These are phyloP conservation scores for Hemithea aestivaria DNA, from an alignment of 2,888 invertebrate species.

Conservation along the genomic window DNA sequence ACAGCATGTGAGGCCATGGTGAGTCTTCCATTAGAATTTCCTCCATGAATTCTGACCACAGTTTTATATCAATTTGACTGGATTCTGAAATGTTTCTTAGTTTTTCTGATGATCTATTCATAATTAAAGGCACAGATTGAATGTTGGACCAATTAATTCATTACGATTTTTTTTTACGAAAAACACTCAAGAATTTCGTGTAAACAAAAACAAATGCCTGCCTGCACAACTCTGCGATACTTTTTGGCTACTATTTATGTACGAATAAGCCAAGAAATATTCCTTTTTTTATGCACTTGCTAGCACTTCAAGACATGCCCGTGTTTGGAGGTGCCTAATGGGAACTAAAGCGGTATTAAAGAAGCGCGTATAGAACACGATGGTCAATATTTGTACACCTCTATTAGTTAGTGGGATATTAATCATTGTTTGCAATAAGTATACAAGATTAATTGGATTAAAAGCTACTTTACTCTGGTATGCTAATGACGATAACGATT, in stretches of 20 bases:
- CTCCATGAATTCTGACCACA: slow-evolving; percentile 40
- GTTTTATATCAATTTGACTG: slow-evolving; percentile 13
- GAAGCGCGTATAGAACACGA: neutral
- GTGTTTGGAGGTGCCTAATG: neutral
- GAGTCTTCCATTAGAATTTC: slow-evolving; percentile 30
- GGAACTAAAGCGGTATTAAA: slow-evolving; percentile 1
- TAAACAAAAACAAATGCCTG: too few relatives aligned
- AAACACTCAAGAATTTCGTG: too few relatives aligned
- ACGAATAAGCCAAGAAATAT: too few relatives aligned
- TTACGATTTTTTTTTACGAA: too few relatives aligned
- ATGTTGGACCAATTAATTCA: too few relatives aligned
- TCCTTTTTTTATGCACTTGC: too few relatives aligned
- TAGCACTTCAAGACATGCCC: too few relatives aligned
- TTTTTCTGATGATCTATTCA: neutral
- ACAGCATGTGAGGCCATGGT: slow-evolving; percentile 28
- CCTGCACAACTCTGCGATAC: too few relatives aligned
- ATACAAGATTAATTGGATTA: slow-evolving; percentile 17
- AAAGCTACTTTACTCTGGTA: slow-evolving; percentile 6
- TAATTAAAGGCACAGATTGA: too few relatives aligned
- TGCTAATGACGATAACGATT: slow-evolving; percentile 4
- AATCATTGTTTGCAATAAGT: slow-evolving; percentile 14
- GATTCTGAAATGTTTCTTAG: slow-evolving; percentile 2
- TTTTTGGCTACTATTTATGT: too few relatives aligned
- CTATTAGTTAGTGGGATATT: slow-evolving; percentile 4
- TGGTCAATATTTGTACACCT: slow-evolving; percentile 3